Base-by-base conservation (phyloP, 1,140 invertebrate species). In the Ctenoplectra terminalis region DNA sequence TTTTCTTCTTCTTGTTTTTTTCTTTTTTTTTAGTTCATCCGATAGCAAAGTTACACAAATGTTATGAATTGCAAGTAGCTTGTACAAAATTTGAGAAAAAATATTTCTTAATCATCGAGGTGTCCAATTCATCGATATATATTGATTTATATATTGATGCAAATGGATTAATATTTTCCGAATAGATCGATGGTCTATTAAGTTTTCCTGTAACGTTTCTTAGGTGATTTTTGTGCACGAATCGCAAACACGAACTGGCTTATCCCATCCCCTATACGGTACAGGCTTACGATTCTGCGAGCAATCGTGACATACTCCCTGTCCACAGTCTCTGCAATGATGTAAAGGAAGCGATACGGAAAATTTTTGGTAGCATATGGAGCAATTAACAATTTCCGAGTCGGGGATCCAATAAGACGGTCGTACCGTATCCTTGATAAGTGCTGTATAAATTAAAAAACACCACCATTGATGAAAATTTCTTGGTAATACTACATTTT, bases 401-500 rank as follows among this genome's bases (percentile, higher is more conserved):
- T 98, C 97, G 0, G 97, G 96, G 46, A 96, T 95, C 97, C 97
- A 98, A 90, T 98, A 98, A 2, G 95, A 93, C 6, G 97, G 97
- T 58, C 97, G 93, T n/a, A 96, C 97, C 2, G 95, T 95, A 84
- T 97, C 97, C 91, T 98, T 98, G 34, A 98, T 96, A 29, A 97
- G 93, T 11, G 95, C 96, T 97, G 80, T 6, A 92, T 85, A 82
- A 84, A 70, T 74, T n/a, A 43, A 50, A 87, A 84, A 90, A 31
- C 29, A 50, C 70, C 61, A 60, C 46, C 26, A 26, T 71, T 34
- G 64, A 61, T 54, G 61, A 23, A 50, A 37, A 71, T 26, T 37
- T 26, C 9, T n/a, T 8, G 1, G 37, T 61, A 58, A 1, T 52
- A 48, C 50, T 70, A 50, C 7, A 15, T 40, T 58, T 56, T 13